These are phyloP conservation scores for Gastracanthus pulcherrimus DNA, from an alignment of 2,888 invertebrate species.

Conservation along the genomic window DNA sequence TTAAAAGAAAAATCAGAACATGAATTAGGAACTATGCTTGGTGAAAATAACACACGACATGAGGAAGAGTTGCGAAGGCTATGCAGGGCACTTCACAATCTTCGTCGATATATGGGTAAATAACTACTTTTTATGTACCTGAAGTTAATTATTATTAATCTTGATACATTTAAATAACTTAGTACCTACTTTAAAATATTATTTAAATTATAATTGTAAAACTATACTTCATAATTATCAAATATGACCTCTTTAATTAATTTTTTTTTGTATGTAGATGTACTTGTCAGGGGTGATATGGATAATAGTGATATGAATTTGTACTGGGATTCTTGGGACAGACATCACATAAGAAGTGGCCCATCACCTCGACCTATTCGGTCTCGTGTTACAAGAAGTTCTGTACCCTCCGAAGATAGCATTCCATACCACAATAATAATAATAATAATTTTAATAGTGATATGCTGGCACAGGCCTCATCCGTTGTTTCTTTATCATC, in stretches of 20 bases:
- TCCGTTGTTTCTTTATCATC: conserved; percentile 79
- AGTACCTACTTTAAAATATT: conserved; percentile 9
- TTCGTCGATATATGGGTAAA: conserved; percentile 90
- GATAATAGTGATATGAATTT: conserved; percentile 83
- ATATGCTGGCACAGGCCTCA: conserved; percentile 76
- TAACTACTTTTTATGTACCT: conserved; percentile 56
- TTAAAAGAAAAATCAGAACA: conserved; percentile 91
- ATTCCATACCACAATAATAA: conserved; percentile 76
- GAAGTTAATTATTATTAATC: too few relatives aligned
- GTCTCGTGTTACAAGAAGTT: conserved; percentile 79
- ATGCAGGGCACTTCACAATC: conserved; percentile 90
- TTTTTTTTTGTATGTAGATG: conserved; percentile 77
- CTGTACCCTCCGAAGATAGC: conserved; percentile 82
- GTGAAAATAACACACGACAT: conserved; percentile 81
- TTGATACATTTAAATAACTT: conserved; percentile 30
- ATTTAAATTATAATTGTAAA: not conserved
- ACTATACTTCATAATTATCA: not conserved
- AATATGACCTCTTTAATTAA: too few relatives aligned
- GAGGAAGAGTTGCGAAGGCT: conserved; percentile 91
- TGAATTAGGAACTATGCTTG: conserved; percentile 87
- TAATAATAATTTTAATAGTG: conserved; percentile 73
- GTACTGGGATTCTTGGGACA: conserved; percentile 97
- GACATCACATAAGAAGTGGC: conserved; percentile 80
- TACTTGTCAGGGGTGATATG: conserved; percentile 80
- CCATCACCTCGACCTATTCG: conserved; percentile 79